Conservation (phyloP, 2,888 invertebrate species). For the Brachycybe producta region DNA sequence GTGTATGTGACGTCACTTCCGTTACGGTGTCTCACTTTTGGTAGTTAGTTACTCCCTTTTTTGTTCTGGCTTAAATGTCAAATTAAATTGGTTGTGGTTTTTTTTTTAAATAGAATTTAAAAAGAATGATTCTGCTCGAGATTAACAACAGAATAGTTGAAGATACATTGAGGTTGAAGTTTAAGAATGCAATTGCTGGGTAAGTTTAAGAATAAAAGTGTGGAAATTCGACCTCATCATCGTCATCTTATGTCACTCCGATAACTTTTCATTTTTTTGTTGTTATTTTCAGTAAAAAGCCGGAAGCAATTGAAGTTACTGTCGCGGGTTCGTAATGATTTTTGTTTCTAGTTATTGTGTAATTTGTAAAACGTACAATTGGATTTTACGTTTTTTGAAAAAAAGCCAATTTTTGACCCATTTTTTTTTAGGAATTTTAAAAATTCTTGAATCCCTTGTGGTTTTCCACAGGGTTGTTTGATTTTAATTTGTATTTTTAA, state of each 20-base stretch:
- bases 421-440: neutral
- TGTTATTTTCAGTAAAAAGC: conserved; percentile 70
- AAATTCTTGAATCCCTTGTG: too few species aligned
- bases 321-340: conserved; percentile 40
- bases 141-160: conserved; percentile 98
- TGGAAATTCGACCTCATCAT: too few species aligned
- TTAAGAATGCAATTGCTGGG: conserved; percentile 92
- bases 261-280: conserved; percentile 10
- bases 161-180: conserved; percentile 89
- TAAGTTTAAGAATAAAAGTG: conserved; percentile 44
- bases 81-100: too few species aligned
- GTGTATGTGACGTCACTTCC: too few species aligned
- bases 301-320: conserved; percentile 85
- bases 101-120: too few species aligned
- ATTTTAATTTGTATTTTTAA: too few species aligned
- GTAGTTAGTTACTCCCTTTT: too few species aligned
- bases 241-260: neutral
- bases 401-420: neutral
- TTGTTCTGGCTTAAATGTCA: too few species aligned
- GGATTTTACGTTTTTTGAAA: neutral
- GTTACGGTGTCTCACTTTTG: too few species aligned
- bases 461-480: too few species aligned
- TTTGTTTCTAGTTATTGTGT: too few species aligned
- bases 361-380: too few species aligned
- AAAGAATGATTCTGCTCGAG: conserved; percentile 97